Conservation (phyloP, 2,113 vertebrate genomes). For the Stomatorhinus ivindoensis region DNA sequence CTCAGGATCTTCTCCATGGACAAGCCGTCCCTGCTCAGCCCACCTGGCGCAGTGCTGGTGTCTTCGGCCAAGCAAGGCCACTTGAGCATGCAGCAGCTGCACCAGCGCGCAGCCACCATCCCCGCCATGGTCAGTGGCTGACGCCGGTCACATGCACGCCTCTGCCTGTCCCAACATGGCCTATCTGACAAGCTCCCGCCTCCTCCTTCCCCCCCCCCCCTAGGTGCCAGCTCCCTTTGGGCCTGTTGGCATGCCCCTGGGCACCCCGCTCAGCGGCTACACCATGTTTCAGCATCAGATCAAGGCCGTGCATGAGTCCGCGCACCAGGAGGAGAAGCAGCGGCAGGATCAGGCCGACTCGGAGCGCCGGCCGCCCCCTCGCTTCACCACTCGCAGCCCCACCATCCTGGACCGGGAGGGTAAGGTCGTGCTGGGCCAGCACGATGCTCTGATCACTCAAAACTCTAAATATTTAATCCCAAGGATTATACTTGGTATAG, state of each 20-base stretch:
- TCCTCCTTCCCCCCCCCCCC: neutral
- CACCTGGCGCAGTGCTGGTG: conserved; percentile 74
- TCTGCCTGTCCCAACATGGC: neutral
- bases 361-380: conserved; percentile 66
- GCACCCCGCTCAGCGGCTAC: conserved; percentile 71
- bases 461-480: neutral
- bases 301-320: conserved; percentile 85
- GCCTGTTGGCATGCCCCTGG: conserved; percentile 65
- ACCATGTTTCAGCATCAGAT: conserved; percentile 89
- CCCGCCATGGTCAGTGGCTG: conserved; percentile 79
- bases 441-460: neutral
- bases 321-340: conserved; percentile 84
- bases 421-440: conserved; percentile 37
- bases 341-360: conserved; percentile 79
- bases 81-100: conserved; percentile 85
- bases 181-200: neutral
- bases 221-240: conserved; percentile 68
- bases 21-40: conserved; percentile 78
- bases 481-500: neutral
- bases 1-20: conserved; percentile 78
- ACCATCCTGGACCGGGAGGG: conserved; percentile 80
- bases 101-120: conserved; percentile 86
- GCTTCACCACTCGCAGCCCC: conserved; percentile 73
- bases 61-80: conserved; percentile 75
- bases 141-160: neutral